Evolutionary conservation across 2,888 invertebrate genomes (phyloP), one percentile per base, ranked within the genome.

Genomic region (Plagiodera versicolora): DNA sequence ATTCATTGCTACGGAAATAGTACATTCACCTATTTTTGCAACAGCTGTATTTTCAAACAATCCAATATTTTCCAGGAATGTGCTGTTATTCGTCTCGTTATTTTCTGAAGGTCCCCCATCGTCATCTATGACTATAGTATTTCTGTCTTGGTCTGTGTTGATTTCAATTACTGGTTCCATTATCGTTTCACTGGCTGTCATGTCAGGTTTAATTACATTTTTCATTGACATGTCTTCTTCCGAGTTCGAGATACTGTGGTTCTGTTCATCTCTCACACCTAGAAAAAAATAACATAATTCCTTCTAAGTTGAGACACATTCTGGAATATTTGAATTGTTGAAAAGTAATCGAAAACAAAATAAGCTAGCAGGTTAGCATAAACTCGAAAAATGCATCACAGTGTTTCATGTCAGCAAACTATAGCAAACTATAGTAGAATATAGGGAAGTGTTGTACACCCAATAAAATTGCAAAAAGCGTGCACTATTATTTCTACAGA

Each of bases 161-260:
- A 76, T 75, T 65, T 75, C 74, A 9, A 76, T 73, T 10, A 71
- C 64, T 1, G 76, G 76, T 63, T 76, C 76, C 66, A 76, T 73
- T 45, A 68, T 47, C 9, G 48, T 52, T 35, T 64, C 64, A 11
- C 63, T 59, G 17, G 58, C 56, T 32, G 49, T 10, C 6, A 48
- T 45, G 1, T 53, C 53, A 20, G 14, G 16, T n/a, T 52, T 39
- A 8, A 18, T 19, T 19, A 16, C 11, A n/a, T 44, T 30, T 16
- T n/a, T 16, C 17, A 53, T 39, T 20, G 20, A 52, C 14, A 39
- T 39, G 39, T 19, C 20, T 16, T 16, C 39, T 18, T 19, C 44
- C 6, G 1, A 14, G 30, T 35, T 35, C 16, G 50, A 1, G 10
- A 50, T 16, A 11, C 16, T 53, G 18, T 10, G 44, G 53, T 11